These are phyloP conservation scores for Callipepla squamata DNA, from an alignment of 2,113 vertebrate species.

Conservation along the genomic window DNA sequence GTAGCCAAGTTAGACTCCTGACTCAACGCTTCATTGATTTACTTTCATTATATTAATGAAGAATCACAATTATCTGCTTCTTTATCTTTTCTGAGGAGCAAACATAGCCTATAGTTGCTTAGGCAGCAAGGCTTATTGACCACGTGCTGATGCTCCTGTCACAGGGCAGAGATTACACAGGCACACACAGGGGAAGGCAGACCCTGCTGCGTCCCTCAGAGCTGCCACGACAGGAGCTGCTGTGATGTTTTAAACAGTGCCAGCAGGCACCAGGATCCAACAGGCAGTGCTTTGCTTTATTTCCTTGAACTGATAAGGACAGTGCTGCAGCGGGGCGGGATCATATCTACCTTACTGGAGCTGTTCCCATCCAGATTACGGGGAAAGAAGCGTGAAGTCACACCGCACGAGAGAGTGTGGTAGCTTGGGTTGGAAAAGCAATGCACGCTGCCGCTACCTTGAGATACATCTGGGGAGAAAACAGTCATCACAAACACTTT, in stretches of 20 bases:
- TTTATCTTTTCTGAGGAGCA: conserved; percentile 14
- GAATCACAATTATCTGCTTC: conserved; percentile 1
- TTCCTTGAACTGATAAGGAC: conserved; percentile 68
- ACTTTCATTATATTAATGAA: background rate
- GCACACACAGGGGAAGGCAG: background rate
- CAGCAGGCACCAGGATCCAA: conserved; percentile 18
- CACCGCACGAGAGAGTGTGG: conserved; percentile 90
- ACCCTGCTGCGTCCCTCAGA: background rate
- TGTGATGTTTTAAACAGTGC: background rate
- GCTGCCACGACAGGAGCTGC: background rate
- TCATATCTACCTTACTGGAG: conserved; percentile 88
- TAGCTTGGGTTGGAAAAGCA: conserved; percentile 96
- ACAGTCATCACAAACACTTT: conserved; percentile 78
- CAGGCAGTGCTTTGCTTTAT: conserved; percentile 17
- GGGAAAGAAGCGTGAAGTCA: conserved; percentile 86
- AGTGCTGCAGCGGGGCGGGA: background rate
- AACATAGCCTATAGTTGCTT: background rate
- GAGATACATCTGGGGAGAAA: conserved; percentile 85
- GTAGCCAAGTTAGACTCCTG: background rate
- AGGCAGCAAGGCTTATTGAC: background rate
- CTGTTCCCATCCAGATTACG: conserved; percentile 90
- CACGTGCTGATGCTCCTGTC: background rate
- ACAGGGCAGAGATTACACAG: background rate
- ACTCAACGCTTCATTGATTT: background rate
- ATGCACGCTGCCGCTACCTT: conserved; percentile 84